Evolutionary conservation across 2,797 vertebrate species (phyloP), one percentile per base, ranked within the genome.

Genomic region (Mormyrus proboscirostris): DNA sequence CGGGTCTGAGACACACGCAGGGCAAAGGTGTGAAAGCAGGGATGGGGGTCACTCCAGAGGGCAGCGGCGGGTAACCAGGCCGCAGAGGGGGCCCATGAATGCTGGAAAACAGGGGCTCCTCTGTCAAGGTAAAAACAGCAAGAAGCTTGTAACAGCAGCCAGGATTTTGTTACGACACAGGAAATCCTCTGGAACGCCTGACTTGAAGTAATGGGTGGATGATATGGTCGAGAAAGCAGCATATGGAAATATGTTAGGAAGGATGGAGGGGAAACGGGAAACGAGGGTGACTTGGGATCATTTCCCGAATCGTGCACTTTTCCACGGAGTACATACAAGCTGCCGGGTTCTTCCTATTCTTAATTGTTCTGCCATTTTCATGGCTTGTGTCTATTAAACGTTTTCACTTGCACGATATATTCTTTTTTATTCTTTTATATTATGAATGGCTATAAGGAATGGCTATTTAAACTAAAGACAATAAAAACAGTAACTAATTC

Each of bases 121-220:
- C 90, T 90, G 90, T 89, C 89, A 86, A 88, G 91, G 90, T 91
- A 90, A 85, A 79, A 38, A 91, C 87, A 86, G 73, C 65, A 88
- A 85, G 65, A 73, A 33, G 65, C 12, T 33, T 33, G 65, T 14
- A 73, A 33, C 65, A 73, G 65, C 29, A 73, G 65, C 65, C 65
- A 73, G 65, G 25, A 73, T 33, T 73, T 29, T 69, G 76, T 86
- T 89, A 84, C 90, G 89, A 73, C 88, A 89, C 50, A 89, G 83
- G 62, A 88, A 50, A 41, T 90, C 51, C 76, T 84, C 41, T 33
- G 65, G 25, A 33, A 14, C 4, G 65, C 33, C 29, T 73, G 65
- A 73, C 3, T 29, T 73, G 29, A 73, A 73, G 29, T 33, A 33
- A 73, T 38, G 65, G 65, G 65, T 33, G 65, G 29, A 73, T 38